Evolutionary conservation across 2,888 invertebrate genomes (phyloP), one percentile per base, ranked within the genome.

Genomic region (Lasius platythorax): DNA sequence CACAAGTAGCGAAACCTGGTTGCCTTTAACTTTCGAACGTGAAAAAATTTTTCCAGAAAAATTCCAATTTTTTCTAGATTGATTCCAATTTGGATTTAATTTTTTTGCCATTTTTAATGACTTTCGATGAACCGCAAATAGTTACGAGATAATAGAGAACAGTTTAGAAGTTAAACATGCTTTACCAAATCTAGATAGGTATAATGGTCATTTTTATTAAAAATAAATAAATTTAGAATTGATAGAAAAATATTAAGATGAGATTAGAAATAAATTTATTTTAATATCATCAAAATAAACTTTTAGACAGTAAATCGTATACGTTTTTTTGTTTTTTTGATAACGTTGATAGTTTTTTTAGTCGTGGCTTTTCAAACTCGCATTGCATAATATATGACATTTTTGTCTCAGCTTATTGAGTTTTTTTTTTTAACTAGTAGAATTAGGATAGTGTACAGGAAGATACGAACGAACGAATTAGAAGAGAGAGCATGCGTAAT

Each of bases 401-500:
- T n/a, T 30, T 18, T 50, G 9, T 33, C 50, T 30, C 30, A 5
- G 18, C n/a, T 50, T 70, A 33, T 70, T 28, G 15, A 43, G 40
- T 23, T 15, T 68, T 50, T 30, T 68, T 50, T 30, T 9, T 50
- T 11, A 46, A 18, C 28, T 30, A 12, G 33, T 33, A n/a, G 67
- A 67, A 46, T 67, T 67, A 43, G 8, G 9, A 43, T 67, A 18
- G 67, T 8, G 43, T 6, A n/a, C 53, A 9, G 15, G 37, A 23
- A 56, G 56, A 72, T 23, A 72, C 15, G 72, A 53, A 56, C n/a
- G 6, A 33, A 33, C 46, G 46, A 28, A 9, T 50, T 50, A 11
- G 50, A 72, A 18, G 33, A 50, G 56, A 68, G 53, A 53, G 56
- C 40, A 15, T 12, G 18, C 79, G 43, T 72, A 72, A 72, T 79